Percentiles rank a stretch among this genome's conserved stretches.
Evolutionary conservation across 2,888 invertebrate species (phyloP).

Genomic region (Rhagonycha fulva): DNA sequence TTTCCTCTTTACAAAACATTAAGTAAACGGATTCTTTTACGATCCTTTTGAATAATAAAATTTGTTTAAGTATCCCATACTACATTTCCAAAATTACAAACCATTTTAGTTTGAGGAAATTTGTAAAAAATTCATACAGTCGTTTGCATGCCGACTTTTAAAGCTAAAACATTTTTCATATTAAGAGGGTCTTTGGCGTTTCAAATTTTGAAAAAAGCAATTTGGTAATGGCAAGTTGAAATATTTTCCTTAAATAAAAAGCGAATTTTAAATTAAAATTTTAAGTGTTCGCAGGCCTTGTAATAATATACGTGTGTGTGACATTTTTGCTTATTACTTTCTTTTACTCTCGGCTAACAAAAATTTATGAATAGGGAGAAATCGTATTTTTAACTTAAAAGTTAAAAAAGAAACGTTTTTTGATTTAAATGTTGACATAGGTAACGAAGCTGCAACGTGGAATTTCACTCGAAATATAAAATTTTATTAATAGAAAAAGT

Average conservation of each 20-base stretch:
- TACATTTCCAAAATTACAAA: not conserved
- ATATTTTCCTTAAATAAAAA: not conserved
- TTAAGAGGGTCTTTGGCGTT: not conserved
- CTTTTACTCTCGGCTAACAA: not conserved
- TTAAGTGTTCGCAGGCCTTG: not conserved
- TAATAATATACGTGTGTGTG: not conserved
- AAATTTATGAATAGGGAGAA: constrained; percentile 1
- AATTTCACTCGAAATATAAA: not conserved
- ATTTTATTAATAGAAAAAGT: not conserved
- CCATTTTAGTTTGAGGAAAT: not conserved
- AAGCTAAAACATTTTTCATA: not conserved
- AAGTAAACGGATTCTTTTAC: not conserved
- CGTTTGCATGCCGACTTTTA: not conserved
- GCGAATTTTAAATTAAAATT: not conserved
- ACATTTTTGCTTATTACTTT: not conserved
- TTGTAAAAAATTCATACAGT: not conserved
- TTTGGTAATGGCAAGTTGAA: not conserved
- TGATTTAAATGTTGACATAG: not conserved
- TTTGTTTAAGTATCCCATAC: not conserved
- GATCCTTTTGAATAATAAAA: not conserved
- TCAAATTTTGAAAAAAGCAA: not conserved
- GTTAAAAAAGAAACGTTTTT: not conserved
- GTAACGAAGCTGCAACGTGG: not conserved
- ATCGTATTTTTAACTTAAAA: not conserved
- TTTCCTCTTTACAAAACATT: constrained; percentile 5